phyloP scores from a whole-genome alignment of 2,797 vertebrate genomes.

The Artibeus lituratus region DNA sequence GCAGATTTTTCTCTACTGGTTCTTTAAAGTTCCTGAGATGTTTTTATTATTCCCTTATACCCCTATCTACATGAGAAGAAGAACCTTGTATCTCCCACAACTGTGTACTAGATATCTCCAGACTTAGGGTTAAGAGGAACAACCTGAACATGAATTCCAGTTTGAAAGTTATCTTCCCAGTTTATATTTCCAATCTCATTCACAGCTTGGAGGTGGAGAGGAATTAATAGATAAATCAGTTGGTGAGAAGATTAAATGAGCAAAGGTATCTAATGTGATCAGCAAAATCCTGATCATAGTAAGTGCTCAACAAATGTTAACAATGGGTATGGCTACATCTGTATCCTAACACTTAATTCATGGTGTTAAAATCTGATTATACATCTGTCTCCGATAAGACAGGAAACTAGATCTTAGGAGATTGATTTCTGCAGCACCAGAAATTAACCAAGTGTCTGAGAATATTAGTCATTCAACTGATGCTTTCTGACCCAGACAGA shows the following conservation, averaged over 20 bases:
- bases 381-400: conserved; percentile 7
- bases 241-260: neutral
- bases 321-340: neutral
- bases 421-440: neutral
- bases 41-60: neutral
- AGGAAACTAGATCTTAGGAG: neutral
- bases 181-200: conserved; percentile 2
- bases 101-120: neutral
- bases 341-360: neutral
- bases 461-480: neutral
- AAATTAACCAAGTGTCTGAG: conserved; percentile 13
- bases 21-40: neutral
- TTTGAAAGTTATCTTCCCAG: conserved; percentile 53
- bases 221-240: neutral
- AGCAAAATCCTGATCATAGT: neutral
- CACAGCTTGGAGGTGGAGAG: conserved; percentile 11
- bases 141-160: neutral
- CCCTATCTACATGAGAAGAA: neutral
- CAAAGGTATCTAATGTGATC: neutral
- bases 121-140: neutral
- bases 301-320: neutral
- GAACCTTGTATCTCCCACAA: neutral
- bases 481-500: conserved; percentile 17
- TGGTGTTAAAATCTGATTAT: conserved; percentile 16
- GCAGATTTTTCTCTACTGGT: neutral